A percentile compares a stretch with the other conserved stretches of the same genome.
phyloP scores from a whole-genome alignment of 2,888 invertebrate species.

The Rhopalosiphum nymphaeae region DNA sequence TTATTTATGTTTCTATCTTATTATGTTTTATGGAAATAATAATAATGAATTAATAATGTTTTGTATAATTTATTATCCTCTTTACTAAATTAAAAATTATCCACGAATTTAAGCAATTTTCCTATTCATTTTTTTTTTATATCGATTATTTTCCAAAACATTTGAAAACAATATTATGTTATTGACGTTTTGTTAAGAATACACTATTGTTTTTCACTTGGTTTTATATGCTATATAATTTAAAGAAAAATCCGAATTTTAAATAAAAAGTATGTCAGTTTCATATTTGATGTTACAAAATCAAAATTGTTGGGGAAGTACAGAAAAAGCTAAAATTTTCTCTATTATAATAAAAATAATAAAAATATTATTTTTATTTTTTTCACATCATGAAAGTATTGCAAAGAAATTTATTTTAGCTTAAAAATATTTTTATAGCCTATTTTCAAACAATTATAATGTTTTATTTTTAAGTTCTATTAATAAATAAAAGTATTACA shows the following conservation, averaged over 20 bases:
- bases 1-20: slow-evolving; percentile 5
- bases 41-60: slow-evolving; percentile 16
- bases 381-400: neutral
- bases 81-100: neutral
- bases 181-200: neutral
- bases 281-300: neutral
- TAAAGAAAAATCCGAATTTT: neutral
- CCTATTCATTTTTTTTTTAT: neutral
- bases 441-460: neutral
- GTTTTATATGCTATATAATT: neutral
- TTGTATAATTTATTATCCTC: neutral
- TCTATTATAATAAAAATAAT: neutral
- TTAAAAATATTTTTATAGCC: neutral
- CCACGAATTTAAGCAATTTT: neutral
- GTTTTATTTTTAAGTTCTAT: neutral
- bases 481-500: neutral
- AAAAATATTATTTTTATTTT: neutral
- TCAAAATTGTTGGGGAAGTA: neutral
- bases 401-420: neutral
- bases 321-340: neutral
- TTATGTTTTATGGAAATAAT: slow-evolving; percentile 31
- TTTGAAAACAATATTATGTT: neutral
- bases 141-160: neutral
- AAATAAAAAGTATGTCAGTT: neutral
- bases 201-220: fast-evolving